Evolutionary conservation across 2,888 invertebrate species (phyloP).

Genomic region (Monoplex corrugatus): DNA sequence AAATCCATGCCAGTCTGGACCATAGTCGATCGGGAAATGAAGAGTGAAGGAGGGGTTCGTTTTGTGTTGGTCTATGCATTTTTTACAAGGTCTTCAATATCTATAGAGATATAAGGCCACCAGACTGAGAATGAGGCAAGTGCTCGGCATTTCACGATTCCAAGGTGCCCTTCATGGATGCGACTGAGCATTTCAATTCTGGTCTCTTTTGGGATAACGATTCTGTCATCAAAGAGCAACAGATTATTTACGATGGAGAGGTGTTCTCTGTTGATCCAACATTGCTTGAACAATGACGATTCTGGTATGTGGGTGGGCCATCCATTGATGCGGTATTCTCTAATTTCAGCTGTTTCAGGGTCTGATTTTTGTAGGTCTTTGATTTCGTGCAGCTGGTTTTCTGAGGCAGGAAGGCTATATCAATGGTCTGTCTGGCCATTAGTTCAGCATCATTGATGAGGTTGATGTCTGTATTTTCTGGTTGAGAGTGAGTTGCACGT

Average conservation of each 20-base stretch:
- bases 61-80: not conserved
- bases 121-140: conserved; percentile 12
- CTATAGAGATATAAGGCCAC: not conserved
- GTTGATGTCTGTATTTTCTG: conserved; percentile 6
- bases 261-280: not conserved
- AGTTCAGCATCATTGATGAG: not conserved
- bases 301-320: conserved; percentile 23
- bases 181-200: not conserved
- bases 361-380: not conserved
- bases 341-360: not conserved
- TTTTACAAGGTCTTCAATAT: not conserved
- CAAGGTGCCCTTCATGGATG: conserved; percentile 8
- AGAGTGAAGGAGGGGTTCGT: not conserved
- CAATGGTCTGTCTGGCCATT: not conserved
- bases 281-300: not conserved
- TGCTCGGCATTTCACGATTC: conserved; percentile 24
- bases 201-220: not conserved
- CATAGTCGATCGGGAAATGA: conserved; percentile 7
- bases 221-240: not conserved
- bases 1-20: conserved; percentile 27
- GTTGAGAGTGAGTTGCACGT: not conserved
- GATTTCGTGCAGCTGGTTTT: not conserved
- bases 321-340: not conserved
- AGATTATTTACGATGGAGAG: not conserved
- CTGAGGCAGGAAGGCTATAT: not conserved